Evolutionary conservation across 2,888 invertebrate genomes (phyloP).

Genomic region (Rhamphomyia laevipes): DNA sequence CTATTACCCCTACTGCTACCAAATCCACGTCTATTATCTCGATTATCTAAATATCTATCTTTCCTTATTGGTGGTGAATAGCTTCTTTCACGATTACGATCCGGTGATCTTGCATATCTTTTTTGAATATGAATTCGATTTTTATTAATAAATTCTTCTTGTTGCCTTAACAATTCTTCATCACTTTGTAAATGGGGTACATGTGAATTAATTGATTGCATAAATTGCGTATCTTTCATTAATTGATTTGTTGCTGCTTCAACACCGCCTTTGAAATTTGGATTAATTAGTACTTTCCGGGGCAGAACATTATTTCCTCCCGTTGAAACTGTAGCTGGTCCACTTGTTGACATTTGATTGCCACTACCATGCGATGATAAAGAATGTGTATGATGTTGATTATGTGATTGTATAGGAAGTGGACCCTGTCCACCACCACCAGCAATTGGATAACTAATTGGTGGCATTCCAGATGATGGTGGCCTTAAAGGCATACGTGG

Average conservation of each 20-base stretch:
- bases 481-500: constrained; percentile 20
- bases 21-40: constrained; percentile 13
- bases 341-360: constrained; percentile 7
- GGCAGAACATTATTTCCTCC: constrained; percentile 10
- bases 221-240: constrained; percentile 37
- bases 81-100: constrained; percentile 17
- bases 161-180: constrained; percentile 34
- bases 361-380: constrained; percentile 6
- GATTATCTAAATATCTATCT: constrained; percentile 12
- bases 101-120: constrained; percentile 31
- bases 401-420: not conserved
- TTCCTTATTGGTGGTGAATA: constrained; percentile 30
- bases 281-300: constrained; percentile 34
- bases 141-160: constrained; percentile 38
- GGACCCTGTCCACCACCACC: constrained; percentile 35
- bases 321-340: not conserved
- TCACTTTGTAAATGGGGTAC: constrained; percentile 28
- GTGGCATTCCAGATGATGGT: constrained; percentile 25
- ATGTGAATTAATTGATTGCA: constrained; percentile 30
- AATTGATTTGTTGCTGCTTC: constrained; percentile 38
- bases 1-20: constrained; percentile 7
- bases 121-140: constrained; percentile 37
- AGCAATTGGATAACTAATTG: not conserved
- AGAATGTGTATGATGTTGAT: constrained; percentile 1
- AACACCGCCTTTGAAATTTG: constrained; percentile 38